Conservation (phyloP, 30 jellyfish, hydroid and myxozoan species). For the Catostylus mosaicus region DNA sequence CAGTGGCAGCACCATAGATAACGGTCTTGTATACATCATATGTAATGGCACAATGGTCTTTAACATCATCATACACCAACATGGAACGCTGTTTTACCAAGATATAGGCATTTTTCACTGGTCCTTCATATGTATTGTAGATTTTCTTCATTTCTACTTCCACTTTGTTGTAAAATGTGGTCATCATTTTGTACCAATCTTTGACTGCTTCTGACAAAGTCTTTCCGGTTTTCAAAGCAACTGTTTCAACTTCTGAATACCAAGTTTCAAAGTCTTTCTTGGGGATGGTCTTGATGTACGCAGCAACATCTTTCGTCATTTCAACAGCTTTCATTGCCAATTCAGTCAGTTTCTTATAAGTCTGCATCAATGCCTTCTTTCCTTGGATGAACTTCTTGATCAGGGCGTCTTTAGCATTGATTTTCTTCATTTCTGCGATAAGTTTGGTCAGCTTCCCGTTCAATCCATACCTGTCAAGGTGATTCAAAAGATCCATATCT, state of each 20-base stretch:
- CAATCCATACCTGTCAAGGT: slow-evolving; percentile 75
- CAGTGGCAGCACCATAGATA: slow-evolving; percentile 48
- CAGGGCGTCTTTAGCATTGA: slow-evolving; percentile 57
- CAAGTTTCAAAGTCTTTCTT: slow-evolving; percentile 81
- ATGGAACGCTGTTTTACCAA: slow-evolving; percentile 50
- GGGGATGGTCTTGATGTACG: slow-evolving; percentile 75
- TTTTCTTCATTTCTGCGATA: slow-evolving; percentile 57
- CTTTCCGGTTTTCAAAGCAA: slow-evolving; percentile 21
- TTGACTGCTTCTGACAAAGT: background rate
- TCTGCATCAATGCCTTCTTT: background rate
- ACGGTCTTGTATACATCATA: slow-evolving; percentile 71
- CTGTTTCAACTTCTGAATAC: slow-evolving; percentile 58
- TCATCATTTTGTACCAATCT: background rate
- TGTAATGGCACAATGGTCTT: slow-evolving; percentile 64
- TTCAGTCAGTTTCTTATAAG: background rate
- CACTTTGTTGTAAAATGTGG: background rate
- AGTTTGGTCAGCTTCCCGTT: slow-evolving; percentile 33
- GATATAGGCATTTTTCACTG: slow-evolving; percentile 38
- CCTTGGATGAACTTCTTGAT: slow-evolving; percentile 2
- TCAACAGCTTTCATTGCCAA: slow-evolving; percentile 6
- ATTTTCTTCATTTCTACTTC: slow-evolving; percentile 4
- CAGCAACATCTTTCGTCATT: slow-evolving; percentile 10
- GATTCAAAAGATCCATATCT: slow-evolving; percentile 66
- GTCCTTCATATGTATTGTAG: slow-evolving; percentile 38
- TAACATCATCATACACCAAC: slow-evolving; percentile 74